Conservation (phyloP, 1,140 invertebrate genomes). For the Scaptodrosophila lebanonensis region DNA sequence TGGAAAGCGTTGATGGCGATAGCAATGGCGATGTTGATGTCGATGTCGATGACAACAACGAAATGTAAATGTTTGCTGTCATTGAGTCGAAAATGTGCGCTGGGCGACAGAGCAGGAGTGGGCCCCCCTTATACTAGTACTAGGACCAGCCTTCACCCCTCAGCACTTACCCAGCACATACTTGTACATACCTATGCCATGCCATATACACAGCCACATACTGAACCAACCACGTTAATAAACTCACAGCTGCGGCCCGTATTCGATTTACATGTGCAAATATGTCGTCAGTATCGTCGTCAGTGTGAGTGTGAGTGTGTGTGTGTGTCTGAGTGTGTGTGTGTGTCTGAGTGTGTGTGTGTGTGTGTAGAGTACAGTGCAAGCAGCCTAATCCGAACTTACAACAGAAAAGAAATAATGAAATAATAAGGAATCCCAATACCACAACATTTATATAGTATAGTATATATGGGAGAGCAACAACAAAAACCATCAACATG, state of each 20-base stretch:
- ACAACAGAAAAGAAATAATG: too few relatives aligned
- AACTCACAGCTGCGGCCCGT: conserved; percentile 35
- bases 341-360: not conserved
- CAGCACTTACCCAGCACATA: too few relatives aligned
- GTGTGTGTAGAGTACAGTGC: conserved; percentile 1
- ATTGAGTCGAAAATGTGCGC: conserved; percentile 67
- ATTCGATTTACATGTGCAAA: conserved; percentile 69
- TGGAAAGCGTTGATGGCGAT: not conserved
- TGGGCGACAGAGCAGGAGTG: not conserved
- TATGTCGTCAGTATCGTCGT: conserved; percentile 23
- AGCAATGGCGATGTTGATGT: too few relatives aligned
- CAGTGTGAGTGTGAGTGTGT: conserved; percentile 2
- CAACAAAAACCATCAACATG: too few relatives aligned
- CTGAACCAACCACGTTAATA: conserved; percentile 63
- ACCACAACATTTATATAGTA: too few relatives aligned
- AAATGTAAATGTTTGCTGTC: conserved; percentile 70
- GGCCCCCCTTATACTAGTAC: too few relatives aligned
- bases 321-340: not conserved
- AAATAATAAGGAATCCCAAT: too few relatives aligned
- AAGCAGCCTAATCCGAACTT: too few relatives aligned
- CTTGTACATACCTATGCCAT: too few relatives aligned
- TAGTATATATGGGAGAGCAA: too few relatives aligned
- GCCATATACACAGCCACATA: not conserved
- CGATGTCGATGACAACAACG: conserved; percentile 49
- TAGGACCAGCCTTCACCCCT: too few relatives aligned